phyloP scores from a whole-genome alignment of 1,140 invertebrate species.

The Zophobas morio region DNA sequence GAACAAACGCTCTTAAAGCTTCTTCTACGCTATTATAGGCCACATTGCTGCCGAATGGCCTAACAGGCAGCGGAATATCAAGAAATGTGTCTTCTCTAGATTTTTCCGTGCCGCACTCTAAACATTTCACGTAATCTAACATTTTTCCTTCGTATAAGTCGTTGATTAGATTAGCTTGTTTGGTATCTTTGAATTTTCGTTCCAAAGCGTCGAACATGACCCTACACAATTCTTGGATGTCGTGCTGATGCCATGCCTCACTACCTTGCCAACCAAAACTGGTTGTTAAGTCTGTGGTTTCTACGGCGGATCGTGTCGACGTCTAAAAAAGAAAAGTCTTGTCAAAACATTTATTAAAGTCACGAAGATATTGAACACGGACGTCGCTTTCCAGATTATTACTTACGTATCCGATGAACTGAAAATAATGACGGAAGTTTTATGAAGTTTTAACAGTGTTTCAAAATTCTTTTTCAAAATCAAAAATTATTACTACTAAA shows the following conservation, averaged over 20 bases:
- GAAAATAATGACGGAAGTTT: too few species aligned
- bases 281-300: slow-evolving; percentile 89
- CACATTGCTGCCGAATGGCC: slow-evolving; percentile 85
- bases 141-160: slow-evolving; percentile 83
- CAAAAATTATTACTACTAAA: too few species aligned
- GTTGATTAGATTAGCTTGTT: slow-evolving; percentile 88
- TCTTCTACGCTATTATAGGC: slow-evolving; percentile 90
- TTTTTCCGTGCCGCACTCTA: slow-evolving; percentile 90
- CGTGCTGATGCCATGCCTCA: slow-evolving; percentile 94
- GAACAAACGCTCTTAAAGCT: slow-evolving; percentile 88
- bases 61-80: slow-evolving; percentile 91
- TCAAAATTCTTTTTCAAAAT: too few species aligned
- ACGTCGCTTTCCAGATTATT: too few species aligned
- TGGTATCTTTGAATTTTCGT: slow-evolving; percentile 87
- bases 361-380: too few species aligned
- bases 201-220: slow-evolving; percentile 95
- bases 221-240: slow-evolving; percentile 92
- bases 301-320: slow-evolving; percentile 81
- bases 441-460: too few species aligned
- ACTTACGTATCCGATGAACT: too few species aligned
- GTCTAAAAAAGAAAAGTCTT: slow-evolving; percentile 71
- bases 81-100: slow-evolving; percentile 88
- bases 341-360: too few species aligned
- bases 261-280: slow-evolving; percentile 95
- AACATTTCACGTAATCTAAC: slow-evolving; percentile 93